Evolutionary conservation across 2,888 invertebrate genomes (phyloP).

Genomic region (Dorcus hopei): DNA sequence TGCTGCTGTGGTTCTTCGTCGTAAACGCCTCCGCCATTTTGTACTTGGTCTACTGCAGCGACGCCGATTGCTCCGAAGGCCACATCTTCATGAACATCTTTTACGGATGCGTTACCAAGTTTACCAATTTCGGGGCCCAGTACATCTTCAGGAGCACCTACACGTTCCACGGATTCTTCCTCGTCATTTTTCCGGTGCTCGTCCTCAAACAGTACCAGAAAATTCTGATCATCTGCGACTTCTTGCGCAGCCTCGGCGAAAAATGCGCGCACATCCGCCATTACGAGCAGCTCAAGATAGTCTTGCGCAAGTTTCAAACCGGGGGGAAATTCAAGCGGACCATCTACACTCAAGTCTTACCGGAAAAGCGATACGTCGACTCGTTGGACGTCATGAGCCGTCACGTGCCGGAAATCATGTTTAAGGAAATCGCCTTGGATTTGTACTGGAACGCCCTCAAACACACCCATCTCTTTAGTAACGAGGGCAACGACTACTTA

Average conservation of each 20-base stretch:
- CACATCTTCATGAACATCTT: background rate
- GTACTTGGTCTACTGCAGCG: conserved; percentile 7
- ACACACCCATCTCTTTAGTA: conserved; percentile 30
- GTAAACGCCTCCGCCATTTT: background rate
- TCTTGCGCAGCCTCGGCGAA: too few relatives aligned
- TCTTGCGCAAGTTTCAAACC: too few relatives aligned
- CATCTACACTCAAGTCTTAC: conserved; percentile 5
- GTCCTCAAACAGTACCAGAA: too few relatives aligned
- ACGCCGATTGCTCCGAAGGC: background rate
- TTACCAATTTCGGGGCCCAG: background rate
- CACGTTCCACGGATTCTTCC: too few relatives aligned
- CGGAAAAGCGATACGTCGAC: conserved; percentile 3
- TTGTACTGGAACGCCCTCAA: conserved; percentile 24
- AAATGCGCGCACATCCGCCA: too few relatives aligned
- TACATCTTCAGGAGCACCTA: too few relatives aligned
- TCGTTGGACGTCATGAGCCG: background rate
- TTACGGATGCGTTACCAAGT: conserved; percentile 1
- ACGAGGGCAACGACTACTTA: conserved; percentile 20
- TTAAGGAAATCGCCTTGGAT: conserved; percentile 23
- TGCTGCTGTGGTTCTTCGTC: conserved; percentile 8
- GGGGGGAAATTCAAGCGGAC: background rate
- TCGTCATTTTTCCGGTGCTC: too few relatives aligned
- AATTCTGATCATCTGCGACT: too few relatives aligned
- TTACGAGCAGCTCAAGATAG: too few relatives aligned
- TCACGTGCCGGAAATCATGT: conserved; percentile 20